phyloP scores from a whole-genome alignment of 2,797 vertebrate species.

The Pangasius sanitwongsei region DNA sequence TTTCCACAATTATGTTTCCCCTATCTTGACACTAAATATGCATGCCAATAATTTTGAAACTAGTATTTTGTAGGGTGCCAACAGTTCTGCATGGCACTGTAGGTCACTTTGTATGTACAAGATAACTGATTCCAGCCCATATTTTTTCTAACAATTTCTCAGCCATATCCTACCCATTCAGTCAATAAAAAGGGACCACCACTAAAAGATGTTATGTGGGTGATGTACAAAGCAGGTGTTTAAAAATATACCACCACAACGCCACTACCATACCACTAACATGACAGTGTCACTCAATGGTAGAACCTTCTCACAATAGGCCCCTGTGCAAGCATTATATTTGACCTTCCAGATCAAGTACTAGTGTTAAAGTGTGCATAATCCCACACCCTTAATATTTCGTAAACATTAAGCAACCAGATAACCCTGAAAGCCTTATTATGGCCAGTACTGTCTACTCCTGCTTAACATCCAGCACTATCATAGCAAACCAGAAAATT shows the following conservation, averaged over 20 bases:
- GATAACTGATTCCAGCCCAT: background rate
- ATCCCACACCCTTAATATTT: background rate
- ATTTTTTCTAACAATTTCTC: background rate
- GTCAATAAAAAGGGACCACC: background rate
- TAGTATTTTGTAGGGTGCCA: background rate
- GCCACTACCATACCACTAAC: background rate
- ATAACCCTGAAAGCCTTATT: background rate
- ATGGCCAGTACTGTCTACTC: background rate
- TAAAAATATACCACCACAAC: background rate
- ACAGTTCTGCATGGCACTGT: background rate
- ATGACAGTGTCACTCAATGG: background rate
- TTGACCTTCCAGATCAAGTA: background rate
- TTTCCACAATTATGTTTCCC: background rate
- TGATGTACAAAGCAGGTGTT: background rate
- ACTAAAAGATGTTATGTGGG: background rate
- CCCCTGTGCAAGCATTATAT: background rate
- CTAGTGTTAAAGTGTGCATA: background rate
- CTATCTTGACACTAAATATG: background rate
- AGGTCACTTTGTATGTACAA: background rate
- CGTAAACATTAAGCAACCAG: background rate
- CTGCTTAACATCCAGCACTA: background rate
- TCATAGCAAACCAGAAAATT: background rate
- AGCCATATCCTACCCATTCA: background rate
- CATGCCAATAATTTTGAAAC: background rate
- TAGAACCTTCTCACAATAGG: background rate